These are phyloP conservation scores for Microctenopoma steveboyesi DNA, from an alignment of 2,797 vertebrate genomes.

Conservation along the genomic window DNA sequence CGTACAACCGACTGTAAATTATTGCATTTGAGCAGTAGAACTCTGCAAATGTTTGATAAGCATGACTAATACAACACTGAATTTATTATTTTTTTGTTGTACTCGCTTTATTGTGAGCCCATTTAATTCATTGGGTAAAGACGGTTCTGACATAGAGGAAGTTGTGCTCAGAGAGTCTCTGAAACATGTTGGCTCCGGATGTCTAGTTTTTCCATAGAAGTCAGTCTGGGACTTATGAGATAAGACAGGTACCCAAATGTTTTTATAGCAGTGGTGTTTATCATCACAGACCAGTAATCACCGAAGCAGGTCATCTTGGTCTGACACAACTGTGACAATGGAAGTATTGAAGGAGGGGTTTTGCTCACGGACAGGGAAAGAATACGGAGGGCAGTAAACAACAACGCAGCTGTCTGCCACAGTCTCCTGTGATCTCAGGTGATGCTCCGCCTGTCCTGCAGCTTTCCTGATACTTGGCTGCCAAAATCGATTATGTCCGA, in stretches of 20 bases:
- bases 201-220: not conserved
- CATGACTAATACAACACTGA: too few relatives aligned
- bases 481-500: constrained; percentile 38
- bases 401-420: constrained; percentile 37
- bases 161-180: not conserved
- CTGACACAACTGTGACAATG: not conserved
- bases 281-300: not conserved
- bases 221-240: constrained; percentile 2
- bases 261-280: constrained; percentile 12
- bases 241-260: constrained; percentile 16
- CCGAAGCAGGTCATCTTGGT: constrained; percentile 4
- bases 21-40: too few relatives aligned
- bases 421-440: constrained; percentile 49
- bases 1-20: too few relatives aligned
- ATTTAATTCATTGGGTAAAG: not conserved
- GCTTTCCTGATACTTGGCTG: constrained; percentile 29
- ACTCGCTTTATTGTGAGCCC: not conserved
- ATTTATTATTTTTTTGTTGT: too few relatives aligned
- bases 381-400: constrained; percentile 32
- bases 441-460: constrained; percentile 48
- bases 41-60: too few relatives aligned
- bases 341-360: constrained; percentile 11
- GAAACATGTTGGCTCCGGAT: not conserved
- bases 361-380: constrained; percentile 12
- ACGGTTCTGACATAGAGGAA: not conserved